Evolutionary conservation across 2,113 vertebrate species (phyloP), one percentile per base, ranked within the genome.

Genomic region (Archilochus colubris): DNA sequence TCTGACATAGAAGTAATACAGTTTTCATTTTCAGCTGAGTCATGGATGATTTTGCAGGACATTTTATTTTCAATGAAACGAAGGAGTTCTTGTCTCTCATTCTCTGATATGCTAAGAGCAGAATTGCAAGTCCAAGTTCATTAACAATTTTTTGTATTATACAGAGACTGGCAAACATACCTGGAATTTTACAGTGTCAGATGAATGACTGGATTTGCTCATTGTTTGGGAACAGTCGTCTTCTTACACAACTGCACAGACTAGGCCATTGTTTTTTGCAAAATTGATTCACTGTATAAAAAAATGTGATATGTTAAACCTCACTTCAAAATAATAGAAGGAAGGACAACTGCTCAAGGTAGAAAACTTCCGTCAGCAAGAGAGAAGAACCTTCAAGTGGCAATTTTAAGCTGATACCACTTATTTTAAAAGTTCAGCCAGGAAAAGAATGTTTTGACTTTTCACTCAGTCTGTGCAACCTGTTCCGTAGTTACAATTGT

Each of bases 21-120:
- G 80, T 86, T 92, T 91, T 86, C 73, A 86, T 95, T 95, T 88
- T 88, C 86, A 66, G 88, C 95, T 95, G 85, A 95, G 91, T 94
- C 93, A 95, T 30, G 31, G 86, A 69, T 86, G 82, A 88, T 90
- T 91, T 95, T 95, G 86, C 88, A 94, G 93, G 79, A 90, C 30
- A 1, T 72, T 75, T 75, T 62, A 31, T 66, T 95, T 84, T 82
- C 86, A 78, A 43, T 84, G 75, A 78, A 91, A 83, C 0, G 33
- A 88, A 91, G 64, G 61, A 94, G 88, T 91, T 53, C 82, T 70
- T 86, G 73, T 92, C 61, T 85, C 66, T 89, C 18, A 30, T 88
- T 94, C 46, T 78, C 54, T 86, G 23, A 67, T 63, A 58, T 3
- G 10, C 61, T 86, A 67, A 64, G 33, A 88, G 68, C 44, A 74